Percentiles rank a stretch among this genome's conserved stretches.
These are phyloP conservation scores for Actenoides hombroni DNA, from an alignment of 2,113 vertebrate species.

Conservation along the genomic window DNA sequence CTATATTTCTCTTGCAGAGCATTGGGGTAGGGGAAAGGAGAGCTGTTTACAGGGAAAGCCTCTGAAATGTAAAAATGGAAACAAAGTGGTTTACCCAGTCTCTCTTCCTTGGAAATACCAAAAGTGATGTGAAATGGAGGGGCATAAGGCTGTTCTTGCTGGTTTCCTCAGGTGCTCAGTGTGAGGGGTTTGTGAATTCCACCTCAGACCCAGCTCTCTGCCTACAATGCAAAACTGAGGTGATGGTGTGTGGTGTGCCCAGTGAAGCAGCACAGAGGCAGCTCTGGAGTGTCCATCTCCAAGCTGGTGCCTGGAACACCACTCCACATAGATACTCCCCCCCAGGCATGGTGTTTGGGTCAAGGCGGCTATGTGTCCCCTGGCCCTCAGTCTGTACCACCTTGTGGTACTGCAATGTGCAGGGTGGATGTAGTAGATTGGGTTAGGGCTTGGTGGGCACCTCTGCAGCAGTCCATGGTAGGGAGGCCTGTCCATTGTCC, in stretches of 20 bases:
- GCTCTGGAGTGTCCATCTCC: neutral
- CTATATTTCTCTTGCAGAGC: neutral
- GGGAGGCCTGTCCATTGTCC: neutral
- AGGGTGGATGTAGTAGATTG: neutral
- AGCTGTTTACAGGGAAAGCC: neutral
- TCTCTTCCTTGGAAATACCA: neutral
- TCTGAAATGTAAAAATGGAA: neutral
- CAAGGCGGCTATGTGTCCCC: neutral
- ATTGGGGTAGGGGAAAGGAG: neutral
- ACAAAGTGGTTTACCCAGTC: neutral
- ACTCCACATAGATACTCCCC: rapidly evolving
- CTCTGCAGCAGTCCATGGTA: neutral
- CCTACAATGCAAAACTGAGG: neutral
- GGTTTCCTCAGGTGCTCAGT: neutral
- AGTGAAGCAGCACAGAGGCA: neutral
- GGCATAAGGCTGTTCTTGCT: rapidly evolving
- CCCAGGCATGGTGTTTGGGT: rapidly evolving
- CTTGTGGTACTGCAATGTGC: neutral
- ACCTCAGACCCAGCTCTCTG: neutral
- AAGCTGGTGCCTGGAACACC: neutral
- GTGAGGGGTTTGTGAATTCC: neutral
- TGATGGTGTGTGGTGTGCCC: neutral
- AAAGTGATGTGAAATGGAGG: neutral
- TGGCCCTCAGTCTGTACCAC: neutral
- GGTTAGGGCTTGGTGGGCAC: neutral